Evolutionary conservation across 2,888 invertebrate genomes (phyloP), one percentile per base, ranked within the genome.

Genomic region (Cremastinae sp.): DNA sequence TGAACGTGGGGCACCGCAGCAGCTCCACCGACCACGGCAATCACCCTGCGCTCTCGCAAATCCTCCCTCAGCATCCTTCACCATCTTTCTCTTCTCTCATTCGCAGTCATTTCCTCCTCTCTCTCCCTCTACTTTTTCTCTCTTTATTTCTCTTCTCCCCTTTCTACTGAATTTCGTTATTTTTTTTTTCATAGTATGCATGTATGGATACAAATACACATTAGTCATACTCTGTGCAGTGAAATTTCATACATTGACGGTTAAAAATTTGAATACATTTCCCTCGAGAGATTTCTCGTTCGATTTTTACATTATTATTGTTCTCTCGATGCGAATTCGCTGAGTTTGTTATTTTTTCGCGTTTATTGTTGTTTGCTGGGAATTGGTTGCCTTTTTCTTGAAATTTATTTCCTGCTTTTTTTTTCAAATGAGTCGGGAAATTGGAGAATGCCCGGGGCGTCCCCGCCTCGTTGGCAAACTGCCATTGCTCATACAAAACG

Each of bases 21-120:
- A 70, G 61, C 53, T 54, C 65, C 81, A 78, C 79, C 80, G 80
- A 80, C 79, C 79, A 81, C 78, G 78, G 84, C 84, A 84, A 84
- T 84, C 85, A 85, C 77, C 81, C 74, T 61, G 75, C 77, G 78
- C 78, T 81, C 83, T 80, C 82, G 83, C 85, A 85, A 85, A 85
- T 85, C 85, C 81, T 66, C 65, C 74, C 77, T 78, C 59, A 45
- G 74, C 61, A 53, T 69, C 64, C 73, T 54, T 62, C 68, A 74
- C 78, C 78, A 75, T 80, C 74, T 62, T 20, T 18, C 38, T 53
- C 45, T 71, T 75, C 74, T 75, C n/a, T n/a, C n/a, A n/a, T n/a
- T n/a, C n/a, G n/a, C 51, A 9, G 1, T 20, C 51, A 8, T 20
- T n/a, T 49, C 18, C 22, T 38, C 18, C 41, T 16, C 53, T 54